Evolutionary conservation across 2,888 invertebrate species (phyloP), one percentile per base, ranked within the genome.

Genomic region (Drosophila mimica): DNA sequence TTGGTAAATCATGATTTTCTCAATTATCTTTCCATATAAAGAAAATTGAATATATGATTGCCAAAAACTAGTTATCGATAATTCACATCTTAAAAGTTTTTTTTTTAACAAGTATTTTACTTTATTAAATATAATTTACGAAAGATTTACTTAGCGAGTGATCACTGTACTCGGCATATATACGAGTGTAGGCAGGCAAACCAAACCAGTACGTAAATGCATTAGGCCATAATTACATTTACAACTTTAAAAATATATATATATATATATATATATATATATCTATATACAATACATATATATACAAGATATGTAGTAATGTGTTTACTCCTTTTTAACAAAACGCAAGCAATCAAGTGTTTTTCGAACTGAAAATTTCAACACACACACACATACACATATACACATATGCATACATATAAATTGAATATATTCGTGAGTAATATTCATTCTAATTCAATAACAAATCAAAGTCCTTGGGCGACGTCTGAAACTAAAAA

Each of bases 331-430:
- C 70, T 73, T 76, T 76, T 82, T 43, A 78, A 70, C 58, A 77
- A 60, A 79, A 80, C 81, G 43, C 75, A 80, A 85, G 85, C 77
- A 89, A 83, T 83, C 89, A 85, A 85, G 83, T 68, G 77, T 78
- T 85, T 82, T 73, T 81, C 67, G 73, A 74, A 88, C 71, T 75
- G 76, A 67, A 65, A 58, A 56, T 49, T n/a, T 38, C 36, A 56
- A 69, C 68, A 69, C 53, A 69, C 25, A 54, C 52, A 70, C 57
- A 70, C 53, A 70, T 54, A 67, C 13, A 57, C 30, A 40, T 57
- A 70, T 62, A 51, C 31, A 48, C 20, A 52, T 28, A 58, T 34
- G 56, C 17, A 40, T n/a, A 28, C 13, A 40, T 28, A 40, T 40
- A 30, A 40, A 30, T 30, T 40, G 8, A 13, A 51, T 46, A 13